phyloP scores from a whole-genome alignment of 2,888 invertebrate genomes.

The Onchidella celtica region DNA sequence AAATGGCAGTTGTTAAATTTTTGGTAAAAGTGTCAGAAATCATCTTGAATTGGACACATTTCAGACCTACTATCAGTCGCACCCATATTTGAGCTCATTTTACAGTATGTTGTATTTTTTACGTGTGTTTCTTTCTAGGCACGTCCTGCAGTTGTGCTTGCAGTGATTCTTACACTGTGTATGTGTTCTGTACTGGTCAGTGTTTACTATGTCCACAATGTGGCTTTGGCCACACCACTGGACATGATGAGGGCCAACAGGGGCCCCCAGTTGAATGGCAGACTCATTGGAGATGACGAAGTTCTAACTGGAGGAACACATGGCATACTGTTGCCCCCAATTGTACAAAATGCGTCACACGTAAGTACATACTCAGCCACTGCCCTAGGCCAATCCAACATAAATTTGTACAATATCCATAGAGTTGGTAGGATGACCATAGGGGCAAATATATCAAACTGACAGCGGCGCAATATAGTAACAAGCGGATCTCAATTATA shows the following conservation, averaged over 20 bases:
- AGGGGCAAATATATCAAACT: too few species aligned
- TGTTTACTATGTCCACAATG: conserved; percentile 40
- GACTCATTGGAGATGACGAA: conserved; percentile 14
- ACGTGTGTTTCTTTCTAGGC: conserved; percentile 6
- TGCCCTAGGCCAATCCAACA: too few species aligned
- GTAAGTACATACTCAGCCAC: background rate
- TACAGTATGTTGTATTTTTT: background rate
- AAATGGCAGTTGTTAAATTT: too few species aligned
- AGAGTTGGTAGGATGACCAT: too few species aligned
- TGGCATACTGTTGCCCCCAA: background rate
- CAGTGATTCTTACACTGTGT: conserved; percentile 35
- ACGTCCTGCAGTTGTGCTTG: conserved; percentile 36
- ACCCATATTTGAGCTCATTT: too few species aligned
- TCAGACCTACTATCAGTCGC: too few species aligned
- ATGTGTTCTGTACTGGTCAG: conserved; percentile 43
- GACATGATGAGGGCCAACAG: conserved; percentile 44
- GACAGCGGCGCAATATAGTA: too few species aligned
- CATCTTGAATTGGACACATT: too few species aligned
- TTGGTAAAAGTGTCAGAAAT: too few species aligned
- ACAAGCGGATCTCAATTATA: too few species aligned
- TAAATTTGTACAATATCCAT: too few species aligned
- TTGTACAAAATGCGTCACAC: background rate
- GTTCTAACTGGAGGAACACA: background rate
- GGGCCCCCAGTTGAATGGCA: background rate
- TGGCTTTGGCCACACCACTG: background rate